Conservation (phyloP, 2,113 vertebrate species). For the Mesoclemmys tuberculata region DNA sequence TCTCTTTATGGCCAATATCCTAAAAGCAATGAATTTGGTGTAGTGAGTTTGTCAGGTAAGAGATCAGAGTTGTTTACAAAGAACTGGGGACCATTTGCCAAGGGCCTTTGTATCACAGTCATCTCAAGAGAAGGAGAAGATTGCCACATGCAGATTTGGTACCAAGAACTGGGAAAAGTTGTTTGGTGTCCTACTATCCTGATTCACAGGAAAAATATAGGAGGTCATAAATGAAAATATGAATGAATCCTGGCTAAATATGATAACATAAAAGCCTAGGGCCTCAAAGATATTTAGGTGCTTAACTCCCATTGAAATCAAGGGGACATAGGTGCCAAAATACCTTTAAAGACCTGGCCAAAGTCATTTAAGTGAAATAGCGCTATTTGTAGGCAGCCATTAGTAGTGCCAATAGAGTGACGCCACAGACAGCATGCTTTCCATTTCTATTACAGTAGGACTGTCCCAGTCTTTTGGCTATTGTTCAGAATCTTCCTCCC, state of each 20-base stretch:
- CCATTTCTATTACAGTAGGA: not conserved
- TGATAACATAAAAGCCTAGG: not conserved
- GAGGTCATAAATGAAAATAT: not conserved
- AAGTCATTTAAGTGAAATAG: not conserved
- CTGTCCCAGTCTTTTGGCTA: constrained; percentile 1
- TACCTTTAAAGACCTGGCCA: not conserved
- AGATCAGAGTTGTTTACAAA: not conserved
- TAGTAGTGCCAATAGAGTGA: not conserved
- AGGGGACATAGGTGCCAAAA: not conserved
- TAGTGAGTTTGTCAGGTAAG: not conserved
- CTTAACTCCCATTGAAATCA: not conserved
- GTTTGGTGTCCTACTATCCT: not conserved
- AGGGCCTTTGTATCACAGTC: not conserved
- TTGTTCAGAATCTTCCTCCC: not conserved
- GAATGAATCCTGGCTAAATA: not conserved
- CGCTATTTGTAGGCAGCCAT: not conserved
- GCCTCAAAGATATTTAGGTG: not conserved
- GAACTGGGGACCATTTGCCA: not conserved
- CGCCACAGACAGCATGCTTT: not conserved
- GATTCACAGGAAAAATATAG: not conserved
- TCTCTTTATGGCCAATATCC: not conserved
- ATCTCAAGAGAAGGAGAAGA: not conserved
- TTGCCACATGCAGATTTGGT: not conserved
- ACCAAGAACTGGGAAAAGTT: accelerated
- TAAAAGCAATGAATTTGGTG: not conserved